Percentiles rank a stretch among this genome's conserved stretches.
Evolutionary conservation across 2,888 invertebrate genomes (phyloP).

Genomic region (Drosophila tripunctata): DNA sequence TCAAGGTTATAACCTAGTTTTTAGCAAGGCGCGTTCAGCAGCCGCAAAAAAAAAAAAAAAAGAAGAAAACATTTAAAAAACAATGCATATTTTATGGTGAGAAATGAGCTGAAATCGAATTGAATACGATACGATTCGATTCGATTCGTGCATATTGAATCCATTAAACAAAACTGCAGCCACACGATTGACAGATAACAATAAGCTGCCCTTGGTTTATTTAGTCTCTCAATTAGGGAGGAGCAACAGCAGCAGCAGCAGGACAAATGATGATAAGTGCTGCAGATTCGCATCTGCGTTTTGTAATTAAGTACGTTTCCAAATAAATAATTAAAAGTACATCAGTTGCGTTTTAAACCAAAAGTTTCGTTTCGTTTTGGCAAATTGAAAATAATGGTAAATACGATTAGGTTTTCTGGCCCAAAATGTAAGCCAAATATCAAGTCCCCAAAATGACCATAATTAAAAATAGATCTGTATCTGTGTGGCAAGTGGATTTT

Average conservation of each 20-base stretch:
- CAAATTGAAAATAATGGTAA: constrained; percentile 43
- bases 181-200: constrained; percentile 57
- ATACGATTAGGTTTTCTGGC: constrained; percentile 22
- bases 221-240: constrained; percentile 38
- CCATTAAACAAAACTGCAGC: constrained; percentile 54
- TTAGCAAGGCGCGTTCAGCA: constrained; percentile 57
- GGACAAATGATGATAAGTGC: constrained; percentile 2
- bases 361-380: background rate
- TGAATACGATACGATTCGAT: constrained; percentile 50
- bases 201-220: constrained; percentile 54
- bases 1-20: constrained; percentile 79
- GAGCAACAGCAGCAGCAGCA: constrained; percentile 13
- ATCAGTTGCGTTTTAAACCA: constrained; percentile 53
- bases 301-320: background rate
- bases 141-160: constrained; percentile 56
- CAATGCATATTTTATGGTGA: constrained; percentile 71
- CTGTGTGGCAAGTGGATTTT: constrained; percentile 66
- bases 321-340: constrained; percentile 62
- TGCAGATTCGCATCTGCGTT: constrained; percentile 26
- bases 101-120: constrained; percentile 61
- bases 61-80: too few relatives aligned
- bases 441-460: constrained; percentile 64
- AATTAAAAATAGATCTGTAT: constrained; percentile 77
- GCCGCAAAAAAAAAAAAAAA: too few relatives aligned
- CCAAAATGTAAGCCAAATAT: constrained; percentile 27